Evolutionary conservation across 2,888 invertebrate species (phyloP), one percentile per base, ranked within the genome.

Genomic region (Pardosa pseudoannulata): DNA sequence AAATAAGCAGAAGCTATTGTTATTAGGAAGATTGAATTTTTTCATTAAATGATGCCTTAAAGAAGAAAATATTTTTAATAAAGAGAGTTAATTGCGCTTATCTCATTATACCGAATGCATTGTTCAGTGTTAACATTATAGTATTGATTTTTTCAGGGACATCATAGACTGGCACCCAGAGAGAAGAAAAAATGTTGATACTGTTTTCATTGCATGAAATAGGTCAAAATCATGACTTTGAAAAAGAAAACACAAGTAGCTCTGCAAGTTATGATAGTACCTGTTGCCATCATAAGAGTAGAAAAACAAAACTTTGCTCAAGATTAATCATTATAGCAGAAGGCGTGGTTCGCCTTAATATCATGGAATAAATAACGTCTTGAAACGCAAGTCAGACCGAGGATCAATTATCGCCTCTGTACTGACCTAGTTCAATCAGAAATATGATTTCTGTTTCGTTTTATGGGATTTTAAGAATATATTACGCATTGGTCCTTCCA

Each of bases 201-300:
- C 73, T 72, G 72, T 28, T 71, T 71, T 75, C 46, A 76, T 72
- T 78, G 73, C 73, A 73, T 72, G 72, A 85, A 85, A 73, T 78
- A 62, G 83, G 83, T 85, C 83, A 85, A 85, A 85, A 85, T 78
- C 83, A 85, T 85, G 83, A 85, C 83, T 85, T 85, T 85, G 83
- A 85, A 85, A 83, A 78, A 72, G 75, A 85, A 78, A 65, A 67
- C 29, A 46, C 32, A 72, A 32, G 56, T 72, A 79, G 76, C 70
- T 41, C 50, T 50, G 71, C 65, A 32, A 71, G 72, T 83, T 71
- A 64, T 29, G 19, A 50, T 68, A 81, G 31, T 62, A 75, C 70
- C 65, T 81, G 74, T 71, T 78, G 28, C 78, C 28, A 39, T 46
- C 72, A 29, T 28, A 65, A 64, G 50, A 32, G 28, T 27, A 76